A percentile compares a stretch with the other conserved stretches of the same genome.
These are phyloP conservation scores for Brachyptera risi DNA, from an alignment of 2,888 invertebrate genomes.

Conservation along the genomic window DNA sequence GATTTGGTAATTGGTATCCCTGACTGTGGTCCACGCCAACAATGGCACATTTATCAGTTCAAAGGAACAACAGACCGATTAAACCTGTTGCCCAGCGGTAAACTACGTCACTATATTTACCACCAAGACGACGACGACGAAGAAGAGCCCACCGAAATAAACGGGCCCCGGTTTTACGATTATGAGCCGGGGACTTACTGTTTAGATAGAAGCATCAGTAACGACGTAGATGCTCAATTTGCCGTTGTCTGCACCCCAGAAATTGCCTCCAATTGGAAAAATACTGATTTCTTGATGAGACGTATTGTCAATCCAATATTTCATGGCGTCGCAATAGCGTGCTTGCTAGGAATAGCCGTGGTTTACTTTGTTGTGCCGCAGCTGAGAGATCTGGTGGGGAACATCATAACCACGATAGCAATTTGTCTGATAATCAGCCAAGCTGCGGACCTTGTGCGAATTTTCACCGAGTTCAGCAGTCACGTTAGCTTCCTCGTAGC, in stretches of 20 bases:
- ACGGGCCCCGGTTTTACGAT: constrained; percentile 60
- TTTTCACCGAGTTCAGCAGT: constrained; percentile 75
- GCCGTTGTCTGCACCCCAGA: constrained; percentile 72
- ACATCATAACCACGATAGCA: constrained; percentile 77
- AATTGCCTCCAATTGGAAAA: constrained; percentile 66
- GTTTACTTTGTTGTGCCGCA: constrained; percentile 81
- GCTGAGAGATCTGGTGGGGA: constrained; percentile 74
- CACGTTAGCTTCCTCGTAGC: constrained; percentile 77
- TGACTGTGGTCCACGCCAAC: constrained; percentile 65
- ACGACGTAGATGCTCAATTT: constrained; percentile 56
- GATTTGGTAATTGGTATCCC: constrained; percentile 44
- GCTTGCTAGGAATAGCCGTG: constrained; percentile 67
- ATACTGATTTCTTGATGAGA: constrained; percentile 66
- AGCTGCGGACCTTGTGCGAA: constrained; percentile 70
- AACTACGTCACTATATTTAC: constrained; percentile 67
- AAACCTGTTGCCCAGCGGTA: constrained; percentile 64
- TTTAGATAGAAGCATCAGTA: constrained; percentile 66
- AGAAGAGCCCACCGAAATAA: constrained; percentile 44
- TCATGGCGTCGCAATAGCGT: constrained; percentile 66
- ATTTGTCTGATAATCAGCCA: constrained; percentile 73
- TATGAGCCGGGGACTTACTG: constrained; percentile 75
- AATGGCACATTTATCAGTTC: constrained; percentile 63
- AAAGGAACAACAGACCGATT: constrained; percentile 57
- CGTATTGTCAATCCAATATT: constrained; percentile 73
- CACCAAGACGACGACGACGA: constrained; percentile 49